Percentiles rank a stretch among this genome's conserved stretches.
Evolutionary conservation across 2,888 invertebrate genomes (phyloP).

Genomic region (Phengaris alcon): DNA sequence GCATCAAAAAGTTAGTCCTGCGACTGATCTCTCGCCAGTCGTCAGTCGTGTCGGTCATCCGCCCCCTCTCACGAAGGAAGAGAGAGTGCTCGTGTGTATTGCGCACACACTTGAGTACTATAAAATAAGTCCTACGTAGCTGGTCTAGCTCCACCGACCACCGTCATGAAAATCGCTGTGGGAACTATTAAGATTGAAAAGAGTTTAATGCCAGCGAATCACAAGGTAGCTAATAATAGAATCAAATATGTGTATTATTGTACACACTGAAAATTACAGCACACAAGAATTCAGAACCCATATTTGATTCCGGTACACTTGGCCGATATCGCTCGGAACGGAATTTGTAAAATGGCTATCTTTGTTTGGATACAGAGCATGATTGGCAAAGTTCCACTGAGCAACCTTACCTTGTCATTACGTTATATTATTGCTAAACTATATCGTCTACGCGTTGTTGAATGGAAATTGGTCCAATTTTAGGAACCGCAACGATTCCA

Average conservation of each 20-base stretch:
- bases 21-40: no score
- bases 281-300: slow-evolving; percentile 7
- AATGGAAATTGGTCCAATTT: slow-evolving; percentile 14
- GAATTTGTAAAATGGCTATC: slow-evolving; percentile 31
- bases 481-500: not conserved
- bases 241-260: not conserved
- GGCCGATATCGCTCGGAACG: slow-evolving; percentile 29
- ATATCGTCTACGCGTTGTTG: slow-evolving; percentile 32
- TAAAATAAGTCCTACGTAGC: no score
- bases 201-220: not conserved
- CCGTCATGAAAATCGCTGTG: not conserved
- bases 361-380: slow-evolving; percentile 37
- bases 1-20: no score
- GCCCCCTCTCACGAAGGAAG: no score
- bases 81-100: no score
- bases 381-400: slow-evolving; percentile 61
- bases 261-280: not conserved
- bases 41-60: no score
- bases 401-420: slow-evolving; percentile 23
- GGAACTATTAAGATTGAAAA: not conserved
- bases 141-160: not conserved
- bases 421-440: slow-evolving; percentile 28
- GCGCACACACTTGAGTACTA: no score
- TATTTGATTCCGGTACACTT: slow-evolving; percentile 22
- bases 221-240: not conserved